Evolutionary conservation across 1,140 invertebrate genomes (phyloP), one percentile per base, ranked within the genome.

Genomic region (Panagrolaimus sp.): DNA sequence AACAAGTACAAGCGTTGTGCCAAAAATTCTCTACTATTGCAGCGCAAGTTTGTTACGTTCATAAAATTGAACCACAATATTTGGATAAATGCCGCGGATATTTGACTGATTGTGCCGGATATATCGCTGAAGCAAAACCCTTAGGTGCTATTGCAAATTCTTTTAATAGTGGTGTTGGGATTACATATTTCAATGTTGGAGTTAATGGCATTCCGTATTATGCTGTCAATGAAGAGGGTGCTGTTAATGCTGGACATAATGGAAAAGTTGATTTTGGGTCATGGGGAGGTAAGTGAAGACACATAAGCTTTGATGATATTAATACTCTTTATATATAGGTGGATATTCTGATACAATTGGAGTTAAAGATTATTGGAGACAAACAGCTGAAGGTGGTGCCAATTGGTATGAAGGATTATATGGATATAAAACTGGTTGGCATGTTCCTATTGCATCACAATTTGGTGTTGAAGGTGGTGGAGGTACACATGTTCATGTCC

Each of bases 181-280:
- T 76, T 5, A 72, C 72, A 1, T 70, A 57, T 25, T 75, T 72
- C 46, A 72, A 72, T 31, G 72, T 70, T 70, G 70, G 63, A 16
- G 67, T 76, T 23, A 74, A 75, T 57, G 74, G 74, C 62, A 75
- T 76, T 9, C 74, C 74, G 16, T 76, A 72, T 46, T 76, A 76
- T 63, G 51, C 73, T 16, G 44, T 74, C n/a, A 76, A 76, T 51
- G 72, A 75, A 42, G 72, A 76, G 57, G 74, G 74, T 20, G 71
- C 67, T 5, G 69, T 76, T 48, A 69, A 69, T 23, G 69, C 69
- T 65, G 73, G 74, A 14, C 66, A 72, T 43, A 71, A 74, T 43
- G 74, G 74, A 63, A 74, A 73, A 65, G 74, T 48, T 7, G 74
- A 76, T 47, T 76, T 74, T 44, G 74, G 74, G 13, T 65, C 72